These are phyloP conservation scores for Escarpia spicata DNA, from an alignment of 2,888 invertebrate genomes.

Conservation along the genomic window DNA sequence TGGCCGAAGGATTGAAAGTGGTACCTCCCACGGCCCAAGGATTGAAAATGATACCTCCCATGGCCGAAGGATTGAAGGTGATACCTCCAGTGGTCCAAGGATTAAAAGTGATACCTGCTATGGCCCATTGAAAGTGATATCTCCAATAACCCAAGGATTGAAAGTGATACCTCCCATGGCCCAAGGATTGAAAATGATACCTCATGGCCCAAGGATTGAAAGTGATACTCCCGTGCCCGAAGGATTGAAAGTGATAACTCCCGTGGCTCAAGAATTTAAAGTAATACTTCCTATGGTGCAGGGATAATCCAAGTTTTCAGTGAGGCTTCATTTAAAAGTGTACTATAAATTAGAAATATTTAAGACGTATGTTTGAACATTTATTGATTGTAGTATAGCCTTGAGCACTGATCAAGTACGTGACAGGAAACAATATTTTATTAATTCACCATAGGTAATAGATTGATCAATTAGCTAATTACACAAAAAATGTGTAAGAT, in stretches of 20 bases:
- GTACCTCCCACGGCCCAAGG: no score
- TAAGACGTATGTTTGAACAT: background rate
- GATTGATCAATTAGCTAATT: background rate
- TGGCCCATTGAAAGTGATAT: no score
- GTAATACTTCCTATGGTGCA: background rate
- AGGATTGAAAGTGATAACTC: background rate
- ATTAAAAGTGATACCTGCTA: no score
- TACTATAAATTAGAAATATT: background rate
- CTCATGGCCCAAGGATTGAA: no score
- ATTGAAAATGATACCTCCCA: no score
- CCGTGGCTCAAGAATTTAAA: background rate
- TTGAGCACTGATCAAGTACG: background rate
- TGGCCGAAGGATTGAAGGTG: no score
- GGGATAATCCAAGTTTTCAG: background rate
- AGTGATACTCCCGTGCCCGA: background rate
- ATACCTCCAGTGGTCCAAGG: no score
- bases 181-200: no score
- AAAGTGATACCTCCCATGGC: no score
- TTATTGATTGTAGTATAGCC: background rate
- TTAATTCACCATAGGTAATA: background rate
- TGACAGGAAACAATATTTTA: background rate
- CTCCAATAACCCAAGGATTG: no score
- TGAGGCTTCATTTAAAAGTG: background rate
- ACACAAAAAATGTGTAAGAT: background rate
- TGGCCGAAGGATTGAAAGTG: no score